phyloP scores from a whole-genome alignment of 2,888 invertebrate species.

The Drosophila mercatorum region DNA sequence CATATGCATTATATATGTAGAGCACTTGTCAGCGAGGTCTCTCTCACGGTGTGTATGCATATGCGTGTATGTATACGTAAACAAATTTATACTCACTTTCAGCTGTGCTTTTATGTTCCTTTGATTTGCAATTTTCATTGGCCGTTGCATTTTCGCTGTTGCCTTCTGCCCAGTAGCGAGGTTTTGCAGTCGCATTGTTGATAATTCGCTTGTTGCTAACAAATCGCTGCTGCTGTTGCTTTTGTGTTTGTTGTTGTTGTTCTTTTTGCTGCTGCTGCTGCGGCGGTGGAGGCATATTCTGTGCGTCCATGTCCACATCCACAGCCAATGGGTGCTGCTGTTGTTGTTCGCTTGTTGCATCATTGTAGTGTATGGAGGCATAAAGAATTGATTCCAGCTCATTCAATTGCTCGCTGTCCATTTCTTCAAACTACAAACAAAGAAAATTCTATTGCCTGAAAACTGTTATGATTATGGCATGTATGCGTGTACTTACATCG shows the following conservation, averaged over 20 bases:
- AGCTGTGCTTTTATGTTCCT: slow-evolving; percentile 1
- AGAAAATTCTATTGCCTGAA: slow-evolving; percentile 2
- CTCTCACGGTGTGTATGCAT: neutral
- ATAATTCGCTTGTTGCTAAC: slow-evolving; percentile 69
- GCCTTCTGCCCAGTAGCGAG: slow-evolving; percentile 58
- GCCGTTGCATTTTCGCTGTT: slow-evolving; percentile 9
- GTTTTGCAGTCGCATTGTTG: slow-evolving; percentile 62
- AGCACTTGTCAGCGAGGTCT: neutral
- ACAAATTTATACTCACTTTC: slow-evolving; percentile 34
- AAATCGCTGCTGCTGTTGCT: slow-evolving; percentile 38
- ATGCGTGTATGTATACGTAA: slow-evolving; percentile 1
- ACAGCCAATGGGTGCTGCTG: neutral
- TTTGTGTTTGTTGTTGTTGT: slow-evolving; percentile 12
- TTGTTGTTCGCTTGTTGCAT: slow-evolving; percentile 25
- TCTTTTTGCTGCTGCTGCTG: slow-evolving; percentile 31
- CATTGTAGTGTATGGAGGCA: slow-evolving; percentile 82
- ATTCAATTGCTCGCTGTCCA: slow-evolving; percentile 76
- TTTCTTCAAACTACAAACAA: slow-evolving; percentile 58
- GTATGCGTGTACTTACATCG: slow-evolving; percentile 66
- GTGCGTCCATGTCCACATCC: slow-evolving; percentile 16
- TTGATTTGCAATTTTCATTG: slow-evolving; percentile 6
- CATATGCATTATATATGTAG: neutral
- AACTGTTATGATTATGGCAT: neutral
- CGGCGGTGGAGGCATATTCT: slow-evolving; percentile 50
- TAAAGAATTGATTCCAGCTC: slow-evolving; percentile 83